phyloP scores from a whole-genome alignment of 2,888 invertebrate genomes.

The Plebejus melissa region DNA sequence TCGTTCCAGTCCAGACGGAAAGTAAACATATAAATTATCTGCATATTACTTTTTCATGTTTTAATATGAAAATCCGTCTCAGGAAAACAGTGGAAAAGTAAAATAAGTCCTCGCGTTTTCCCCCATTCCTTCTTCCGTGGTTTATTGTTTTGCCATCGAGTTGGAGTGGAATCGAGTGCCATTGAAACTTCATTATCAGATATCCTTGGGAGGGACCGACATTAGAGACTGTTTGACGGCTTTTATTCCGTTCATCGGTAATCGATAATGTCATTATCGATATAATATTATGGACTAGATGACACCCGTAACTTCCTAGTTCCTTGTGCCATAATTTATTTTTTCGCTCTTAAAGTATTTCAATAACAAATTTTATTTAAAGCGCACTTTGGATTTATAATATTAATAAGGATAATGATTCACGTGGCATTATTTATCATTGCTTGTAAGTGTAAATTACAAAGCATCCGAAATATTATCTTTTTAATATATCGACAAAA shows the following conservation, averaged over 20 bases:
- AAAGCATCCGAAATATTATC: neutral
- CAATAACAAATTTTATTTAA: neutral
- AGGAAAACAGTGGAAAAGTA: neutral
- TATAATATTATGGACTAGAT: neutral
- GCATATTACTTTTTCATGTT: conserved; percentile 11
- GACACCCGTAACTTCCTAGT: neutral
- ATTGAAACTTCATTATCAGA: conserved; percentile 45
- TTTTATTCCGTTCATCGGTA: conserved; percentile 1
- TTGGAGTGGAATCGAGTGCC: conserved; percentile 50
- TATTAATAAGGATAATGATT: too few relatives aligned
- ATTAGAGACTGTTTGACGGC: conserved; percentile 27
- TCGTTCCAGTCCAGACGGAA: neutral
- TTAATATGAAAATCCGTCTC: neutral
- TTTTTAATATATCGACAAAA: neutral
- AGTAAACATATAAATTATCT: conserved; percentile 3
- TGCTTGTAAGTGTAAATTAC: too few relatives aligned
- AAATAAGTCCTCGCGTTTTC: conserved; percentile 18
- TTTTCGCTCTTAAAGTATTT: neutral
- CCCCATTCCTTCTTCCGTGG: conserved; percentile 31
- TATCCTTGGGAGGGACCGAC: conserved; percentile 34
- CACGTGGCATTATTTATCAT: too few relatives aligned
- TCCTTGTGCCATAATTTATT: neutral
- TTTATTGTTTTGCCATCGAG: conserved; percentile 59
- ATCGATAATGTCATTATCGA: conserved; percentile 5
- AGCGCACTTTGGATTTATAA: neutral